These are phyloP conservation scores for Discoglossus pictus DNA, from an alignment of 2,797 vertebrate genomes.

Conservation along the genomic window DNA sequence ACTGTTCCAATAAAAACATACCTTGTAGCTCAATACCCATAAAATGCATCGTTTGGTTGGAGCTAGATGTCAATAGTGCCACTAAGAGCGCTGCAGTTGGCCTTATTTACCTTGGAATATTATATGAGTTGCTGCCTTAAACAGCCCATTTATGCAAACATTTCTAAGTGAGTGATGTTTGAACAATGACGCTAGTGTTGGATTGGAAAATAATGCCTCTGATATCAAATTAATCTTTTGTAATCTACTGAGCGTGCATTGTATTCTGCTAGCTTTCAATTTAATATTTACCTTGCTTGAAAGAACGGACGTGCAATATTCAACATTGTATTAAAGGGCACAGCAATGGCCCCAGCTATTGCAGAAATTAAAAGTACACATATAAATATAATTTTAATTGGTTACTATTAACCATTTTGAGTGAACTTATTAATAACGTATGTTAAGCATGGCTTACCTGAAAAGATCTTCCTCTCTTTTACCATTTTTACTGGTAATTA, in stretches of 20 bases:
- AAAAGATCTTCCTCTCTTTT: too few relatives aligned
- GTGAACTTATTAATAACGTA: too few relatives aligned
- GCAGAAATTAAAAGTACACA: too few relatives aligned
- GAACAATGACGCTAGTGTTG: constrained; percentile 41
- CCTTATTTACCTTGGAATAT: constrained; percentile 48
- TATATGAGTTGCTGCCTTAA: constrained; percentile 17
- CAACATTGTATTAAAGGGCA: too few relatives aligned
- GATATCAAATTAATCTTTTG: constrained; percentile 37
- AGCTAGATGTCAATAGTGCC: constrained; percentile 34
- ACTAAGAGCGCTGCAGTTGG: constrained; percentile 20
- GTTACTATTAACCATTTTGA: too few relatives aligned
- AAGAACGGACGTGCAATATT: too few relatives aligned
- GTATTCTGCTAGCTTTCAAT: not conserved
- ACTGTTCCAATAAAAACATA: constrained; percentile 31
- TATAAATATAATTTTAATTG: too few relatives aligned
- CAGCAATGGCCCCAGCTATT: too few relatives aligned
- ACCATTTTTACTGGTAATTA: too few relatives aligned
- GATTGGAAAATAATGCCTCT: constrained; percentile 45
- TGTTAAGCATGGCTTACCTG: too few relatives aligned
- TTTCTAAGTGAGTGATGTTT: constrained; percentile 40
- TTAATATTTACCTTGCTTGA: too few relatives aligned
- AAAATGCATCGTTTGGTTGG: constrained; percentile 26
- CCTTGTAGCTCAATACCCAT: constrained; percentile 25
- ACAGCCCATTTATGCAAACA: constrained; percentile 45
- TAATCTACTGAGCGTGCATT: constrained; percentile 14